Percentiles rank a stretch among this genome's conserved stretches.
These are phyloP conservation scores for Condylura cristata DNA, from an alignment of 2,113 vertebrate genomes.

Conservation along the genomic window DNA sequence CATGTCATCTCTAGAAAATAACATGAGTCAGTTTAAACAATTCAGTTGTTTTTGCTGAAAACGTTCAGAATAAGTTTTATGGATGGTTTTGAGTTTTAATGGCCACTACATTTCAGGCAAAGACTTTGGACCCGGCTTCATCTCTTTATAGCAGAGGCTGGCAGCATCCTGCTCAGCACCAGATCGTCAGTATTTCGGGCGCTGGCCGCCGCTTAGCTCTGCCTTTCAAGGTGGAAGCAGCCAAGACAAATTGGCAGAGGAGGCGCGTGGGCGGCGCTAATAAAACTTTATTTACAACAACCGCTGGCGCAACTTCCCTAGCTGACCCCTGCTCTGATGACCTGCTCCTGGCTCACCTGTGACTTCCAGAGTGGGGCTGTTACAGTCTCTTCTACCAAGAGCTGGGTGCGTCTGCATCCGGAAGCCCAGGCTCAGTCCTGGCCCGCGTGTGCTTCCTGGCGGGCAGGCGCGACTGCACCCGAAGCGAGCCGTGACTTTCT, in stretches of 20 bases:
- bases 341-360: not conserved
- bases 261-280: not conserved
- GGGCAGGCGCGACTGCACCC: too few species aligned
- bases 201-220: rapidly evolving
- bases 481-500: not conserved
- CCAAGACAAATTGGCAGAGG: rapidly evolving
- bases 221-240: not conserved
- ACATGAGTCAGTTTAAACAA: not conserved
- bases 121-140: not conserved
- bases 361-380: not conserved
- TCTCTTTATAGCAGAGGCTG: not conserved
- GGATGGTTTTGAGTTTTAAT: not conserved
- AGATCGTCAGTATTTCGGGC: not conserved
- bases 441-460: rapidly evolving
- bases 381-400: not conserved
- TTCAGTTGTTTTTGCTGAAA: not conserved
- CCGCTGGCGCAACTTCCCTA: not conserved
- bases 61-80: not conserved
- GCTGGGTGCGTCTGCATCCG: not conserved
- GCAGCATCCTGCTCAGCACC: not conserved
- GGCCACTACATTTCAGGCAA: not conserved
- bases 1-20: not conserved
- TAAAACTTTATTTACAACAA: too few species aligned
- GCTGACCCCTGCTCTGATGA: not conserved
- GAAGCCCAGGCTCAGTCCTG: not conserved